These are phyloP conservation scores for Tenthredo notha DNA, from an alignment of 2,888 invertebrate species.

Conservation along the genomic window DNA sequence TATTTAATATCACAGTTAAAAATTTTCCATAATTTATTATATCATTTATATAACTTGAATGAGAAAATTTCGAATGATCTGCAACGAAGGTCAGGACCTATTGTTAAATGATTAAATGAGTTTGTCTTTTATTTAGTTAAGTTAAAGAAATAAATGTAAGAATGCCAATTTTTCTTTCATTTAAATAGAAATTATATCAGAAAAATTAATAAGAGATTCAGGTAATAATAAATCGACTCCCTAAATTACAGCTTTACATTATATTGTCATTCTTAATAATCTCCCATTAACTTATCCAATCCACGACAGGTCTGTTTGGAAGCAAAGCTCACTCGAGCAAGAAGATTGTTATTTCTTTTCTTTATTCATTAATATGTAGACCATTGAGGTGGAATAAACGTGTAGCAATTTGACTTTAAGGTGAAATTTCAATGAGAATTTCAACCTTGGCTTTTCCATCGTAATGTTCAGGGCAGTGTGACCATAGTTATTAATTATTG, in stretches of 20 bases:
- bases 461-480: constrained; percentile 43
- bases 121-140: not conserved
- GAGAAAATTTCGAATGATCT: constrained; percentile 19
- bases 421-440: constrained; percentile 2
- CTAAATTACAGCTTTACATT: constrained; percentile 29
- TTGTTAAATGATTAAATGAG: not conserved
- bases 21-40: not conserved
- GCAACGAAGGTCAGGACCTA: not conserved
- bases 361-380: not conserved
- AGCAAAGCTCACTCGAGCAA: constrained; percentile 14
- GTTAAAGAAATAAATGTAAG: not conserved
- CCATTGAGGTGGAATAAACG: constrained; percentile 24
- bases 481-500: constrained; percentile 29
- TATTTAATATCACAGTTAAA: constrained; percentile 45
- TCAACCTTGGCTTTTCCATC: constrained; percentile 24
- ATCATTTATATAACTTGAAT: not conserved
- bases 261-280: constrained; percentile 42
- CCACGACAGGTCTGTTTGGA: constrained; percentile 45
- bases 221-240: constrained; percentile 12
- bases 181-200: not conserved
- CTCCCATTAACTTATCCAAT: constrained; percentile 12
- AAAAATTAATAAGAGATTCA: constrained; percentile 21
- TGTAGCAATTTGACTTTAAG: not conserved
- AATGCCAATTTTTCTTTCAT: not conserved
- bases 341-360: not conserved